Evolutionary conservation across 2,797 vertebrate species (phyloP).

Genomic region (Poliocrania exsul): DNA sequence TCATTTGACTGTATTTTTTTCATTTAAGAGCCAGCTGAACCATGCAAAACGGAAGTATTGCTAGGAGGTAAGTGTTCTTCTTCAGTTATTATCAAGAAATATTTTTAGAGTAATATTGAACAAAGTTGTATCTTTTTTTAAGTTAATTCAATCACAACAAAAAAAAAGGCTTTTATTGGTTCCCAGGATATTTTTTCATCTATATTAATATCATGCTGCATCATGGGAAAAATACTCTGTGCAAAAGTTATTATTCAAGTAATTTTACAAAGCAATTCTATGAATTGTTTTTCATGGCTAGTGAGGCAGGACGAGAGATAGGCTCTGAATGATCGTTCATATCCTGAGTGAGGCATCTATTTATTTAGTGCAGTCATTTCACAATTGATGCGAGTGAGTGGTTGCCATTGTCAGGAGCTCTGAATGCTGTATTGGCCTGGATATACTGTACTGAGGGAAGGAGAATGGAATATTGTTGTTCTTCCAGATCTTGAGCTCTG

Average conservation of each 20-base stretch:
- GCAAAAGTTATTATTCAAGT: background rate
- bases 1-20: background rate
- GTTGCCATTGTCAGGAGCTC: background rate
- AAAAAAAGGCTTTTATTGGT: background rate
- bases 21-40: conserved; percentile 71
- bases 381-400: background rate
- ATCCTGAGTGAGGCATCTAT: background rate
- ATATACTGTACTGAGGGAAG: background rate
- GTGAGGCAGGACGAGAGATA: background rate
- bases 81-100: background rate
- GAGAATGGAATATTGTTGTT: background rate
- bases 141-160: background rate
- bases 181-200: background rate
- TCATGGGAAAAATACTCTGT: background rate
- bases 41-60: conserved; percentile 65
- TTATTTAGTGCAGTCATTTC: background rate
- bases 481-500: background rate
- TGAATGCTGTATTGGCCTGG: background rate
- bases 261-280: background rate
- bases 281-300: background rate
- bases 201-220: background rate
- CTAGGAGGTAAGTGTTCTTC: conserved; percentile 60
- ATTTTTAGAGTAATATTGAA: background rate
- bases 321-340: background rate
- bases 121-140: background rate